phyloP scores from a whole-genome alignment of 2,888 invertebrate species.

The Ametastegia equiseti region DNA sequence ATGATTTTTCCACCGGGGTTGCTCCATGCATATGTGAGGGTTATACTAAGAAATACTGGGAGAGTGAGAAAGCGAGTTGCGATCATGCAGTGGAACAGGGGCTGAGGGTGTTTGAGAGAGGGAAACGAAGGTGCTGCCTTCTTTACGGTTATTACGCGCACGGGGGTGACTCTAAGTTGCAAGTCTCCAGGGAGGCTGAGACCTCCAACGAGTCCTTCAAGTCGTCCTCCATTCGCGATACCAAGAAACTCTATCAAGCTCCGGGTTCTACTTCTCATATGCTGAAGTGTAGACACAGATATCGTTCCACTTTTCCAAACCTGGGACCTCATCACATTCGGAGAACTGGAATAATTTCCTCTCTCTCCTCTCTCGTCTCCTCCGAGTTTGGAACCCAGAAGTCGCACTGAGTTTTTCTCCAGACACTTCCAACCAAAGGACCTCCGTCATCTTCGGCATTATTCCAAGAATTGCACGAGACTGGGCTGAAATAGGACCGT shows the following conservation, averaged over 20 bases:
- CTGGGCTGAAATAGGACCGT: too few relatives aligned
- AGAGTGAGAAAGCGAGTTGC: background rate
- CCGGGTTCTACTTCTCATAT: too few relatives aligned
- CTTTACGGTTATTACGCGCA: conserved; percentile 70
- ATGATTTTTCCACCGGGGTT: conserved; percentile 70
- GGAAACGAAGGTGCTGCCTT: conserved; percentile 53
- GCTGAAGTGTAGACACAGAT: too few relatives aligned
- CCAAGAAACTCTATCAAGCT: too few relatives aligned
- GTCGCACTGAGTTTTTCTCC: background rate
- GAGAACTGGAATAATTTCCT: too few relatives aligned
- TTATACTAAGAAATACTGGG: conserved; percentile 1
- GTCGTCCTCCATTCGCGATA: conserved; percentile 19
- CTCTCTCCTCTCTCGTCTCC: too few relatives aligned
- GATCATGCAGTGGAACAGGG: conserved; percentile 24
- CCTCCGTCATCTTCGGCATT: too few relatives aligned
- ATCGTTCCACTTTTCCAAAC: too few relatives aligned
- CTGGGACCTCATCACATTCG: too few relatives aligned
- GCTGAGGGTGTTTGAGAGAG: conserved; percentile 9
- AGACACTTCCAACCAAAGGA: too few relatives aligned
- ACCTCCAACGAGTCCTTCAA: background rate
- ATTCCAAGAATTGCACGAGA: too few relatives aligned
- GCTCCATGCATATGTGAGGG: conserved; percentile 55
- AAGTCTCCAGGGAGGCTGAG: conserved; percentile 27
- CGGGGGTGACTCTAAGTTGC: conserved; percentile 37
- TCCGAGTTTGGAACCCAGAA: too few relatives aligned